A percentile compares a stretch with the other conserved stretches of the same genome.
phyloP scores from a whole-genome alignment of 2,113 vertebrate genomes.

The Xyrauchen texanus region DNA sequence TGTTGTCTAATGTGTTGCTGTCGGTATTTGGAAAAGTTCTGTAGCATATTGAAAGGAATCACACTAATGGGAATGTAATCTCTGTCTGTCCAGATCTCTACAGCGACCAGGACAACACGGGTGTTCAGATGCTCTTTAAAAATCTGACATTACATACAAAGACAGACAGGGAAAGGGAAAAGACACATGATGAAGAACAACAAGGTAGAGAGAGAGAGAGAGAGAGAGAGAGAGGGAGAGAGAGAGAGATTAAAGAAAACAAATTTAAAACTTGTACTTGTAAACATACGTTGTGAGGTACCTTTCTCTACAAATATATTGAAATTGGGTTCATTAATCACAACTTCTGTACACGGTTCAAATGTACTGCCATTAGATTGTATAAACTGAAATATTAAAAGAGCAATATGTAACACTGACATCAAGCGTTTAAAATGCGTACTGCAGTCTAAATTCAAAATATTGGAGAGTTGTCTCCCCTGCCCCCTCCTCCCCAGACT shows the following conservation, averaged over 20 bases:
- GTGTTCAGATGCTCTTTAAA: slow-evolving; percentile 97
- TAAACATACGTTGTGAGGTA: neutral
- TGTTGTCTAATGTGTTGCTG: slow-evolving; percentile 88
- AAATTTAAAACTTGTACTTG: too few relatives aligned
- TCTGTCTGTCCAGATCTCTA: slow-evolving; percentile 95
- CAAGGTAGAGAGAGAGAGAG: neutral
- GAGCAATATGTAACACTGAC: too few relatives aligned
- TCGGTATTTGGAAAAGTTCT: slow-evolving; percentile 93
- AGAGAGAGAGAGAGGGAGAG: slow-evolving; percentile 1
- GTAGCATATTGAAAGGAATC: slow-evolving; percentile 88
- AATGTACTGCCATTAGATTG: too few relatives aligned
- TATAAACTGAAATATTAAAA: too few relatives aligned
- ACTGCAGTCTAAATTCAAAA: too few relatives aligned
- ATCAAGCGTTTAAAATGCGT: too few relatives aligned
- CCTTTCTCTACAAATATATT: too few relatives aligned
- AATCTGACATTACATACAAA: slow-evolving; percentile 74
- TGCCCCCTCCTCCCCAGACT: too few relatives aligned
- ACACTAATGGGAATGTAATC: slow-evolving; percentile 87
- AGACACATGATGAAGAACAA: neutral
- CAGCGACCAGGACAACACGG: slow-evolving; percentile 91
- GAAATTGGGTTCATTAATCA: too few relatives aligned
- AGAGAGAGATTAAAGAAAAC: neutral
- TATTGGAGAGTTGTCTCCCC: too few relatives aligned
- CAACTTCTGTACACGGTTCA: too few relatives aligned
- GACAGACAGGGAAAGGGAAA: slow-evolving; percentile 36